Base-by-base conservation (phyloP, 1,140 invertebrate genomes). In the Papilio glaucus region DNA sequence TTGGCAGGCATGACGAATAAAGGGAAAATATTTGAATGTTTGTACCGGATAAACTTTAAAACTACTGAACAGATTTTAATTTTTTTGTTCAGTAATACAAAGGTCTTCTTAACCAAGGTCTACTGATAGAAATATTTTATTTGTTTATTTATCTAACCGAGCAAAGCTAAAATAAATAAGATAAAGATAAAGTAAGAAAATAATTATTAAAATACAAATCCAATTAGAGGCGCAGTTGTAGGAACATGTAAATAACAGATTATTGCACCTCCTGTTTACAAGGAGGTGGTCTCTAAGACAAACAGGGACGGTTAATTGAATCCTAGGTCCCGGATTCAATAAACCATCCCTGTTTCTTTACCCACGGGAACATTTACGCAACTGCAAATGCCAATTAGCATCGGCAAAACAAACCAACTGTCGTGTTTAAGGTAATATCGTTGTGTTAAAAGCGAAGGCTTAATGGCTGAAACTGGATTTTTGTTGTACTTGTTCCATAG, bases 361-460 rank as follows among this genome's bases (percentile, higher is more conserved):
- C 49, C 49, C 49, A 57, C 49, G 49, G 49, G 49, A 57, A 57
- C 9, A 2, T 53, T 57, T 24, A 57, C 49, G 49, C 24, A 53
- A 53, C 18, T 53, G 24, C 49, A 53, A 53, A 53, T 53, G 24
- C 49, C 49, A 57, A 57, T 57, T 57, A 57, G 49, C 49, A 12
- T 57, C 49, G 12, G 21, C 21, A 41, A 13, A 57, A 21, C 10
- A 33, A 33, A 33, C 9, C 8, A 24, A 57, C 49, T 57, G 49
- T 57, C 49, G 4, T 57, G 21, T 33, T 33, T 33, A 6, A 3
- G 29, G 29, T 57, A 57, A 57, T 18, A 18, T 24, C n/a, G n/a
- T n/a, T n/a, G n/a, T n/a, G n/a, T n/a, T 24, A 9, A n/a, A 6
- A 6, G 24, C 49, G 21, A 21, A 10, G 21, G 21, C 49, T 57